Conservation (phyloP, 2,113 vertebrate genomes). For the Rhinolophus sinicus region DNA sequence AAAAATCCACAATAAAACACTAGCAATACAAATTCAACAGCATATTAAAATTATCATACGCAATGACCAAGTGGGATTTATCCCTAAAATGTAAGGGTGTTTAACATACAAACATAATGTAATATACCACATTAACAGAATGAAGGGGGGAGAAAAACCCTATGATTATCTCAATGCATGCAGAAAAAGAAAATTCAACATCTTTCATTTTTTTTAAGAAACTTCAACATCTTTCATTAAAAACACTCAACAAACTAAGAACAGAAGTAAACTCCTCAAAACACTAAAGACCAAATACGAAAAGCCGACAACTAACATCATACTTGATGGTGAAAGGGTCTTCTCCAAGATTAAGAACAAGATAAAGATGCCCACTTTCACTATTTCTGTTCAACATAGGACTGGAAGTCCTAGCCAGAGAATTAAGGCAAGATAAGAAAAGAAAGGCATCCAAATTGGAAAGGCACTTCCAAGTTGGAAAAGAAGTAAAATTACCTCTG, state of each 20-base stretch:
- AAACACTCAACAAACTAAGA: not conserved
- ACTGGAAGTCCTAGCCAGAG: not conserved
- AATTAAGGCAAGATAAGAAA: not conserved
- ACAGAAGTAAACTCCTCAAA: not conserved
- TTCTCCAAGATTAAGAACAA: not conserved
- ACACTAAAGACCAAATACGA: not conserved
- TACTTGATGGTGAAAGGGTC: not conserved
- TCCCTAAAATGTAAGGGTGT: not conserved
- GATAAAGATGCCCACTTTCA: not conserved
- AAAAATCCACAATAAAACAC: not conserved
- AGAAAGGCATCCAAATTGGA: not conserved
- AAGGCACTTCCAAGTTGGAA: not conserved
- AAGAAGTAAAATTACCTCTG: constrained; percentile 13
- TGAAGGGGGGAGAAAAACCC: not conserved
- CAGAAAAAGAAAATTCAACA: not conserved
- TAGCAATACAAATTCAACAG: not conserved
- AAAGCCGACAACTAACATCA: not conserved
- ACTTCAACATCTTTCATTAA: not conserved
- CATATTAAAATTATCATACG: not conserved
- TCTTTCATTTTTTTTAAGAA: not conserved
- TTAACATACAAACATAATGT: not conserved
- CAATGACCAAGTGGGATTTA: not conserved
- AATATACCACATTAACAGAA: not conserved
- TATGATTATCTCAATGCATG: not conserved
- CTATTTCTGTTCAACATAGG: not conserved